phyloP scores from a whole-genome alignment of 2,888 invertebrate species.

The Drosophila atroscutellata region DNA sequence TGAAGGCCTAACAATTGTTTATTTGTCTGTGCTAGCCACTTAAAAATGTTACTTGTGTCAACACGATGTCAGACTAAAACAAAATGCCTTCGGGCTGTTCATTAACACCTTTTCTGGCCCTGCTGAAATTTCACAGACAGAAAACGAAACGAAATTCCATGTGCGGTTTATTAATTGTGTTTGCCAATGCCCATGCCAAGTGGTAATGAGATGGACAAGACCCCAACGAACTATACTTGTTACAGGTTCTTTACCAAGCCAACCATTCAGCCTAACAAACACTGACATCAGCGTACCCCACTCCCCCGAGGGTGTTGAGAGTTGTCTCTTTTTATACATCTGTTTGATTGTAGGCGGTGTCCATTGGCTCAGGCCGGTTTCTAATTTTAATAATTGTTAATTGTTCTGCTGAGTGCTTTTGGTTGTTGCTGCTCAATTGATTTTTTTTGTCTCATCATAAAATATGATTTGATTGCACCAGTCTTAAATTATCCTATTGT shows the following conservation, averaged over 20 bases:
- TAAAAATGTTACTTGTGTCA: slow-evolving; percentile 72
- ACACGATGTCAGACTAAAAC: slow-evolving; percentile 70
- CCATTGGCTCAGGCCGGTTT: slow-evolving; percentile 60
- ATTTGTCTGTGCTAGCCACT: slow-evolving; percentile 56
- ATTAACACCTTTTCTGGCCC: slow-evolving; percentile 71
- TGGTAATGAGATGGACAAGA: slow-evolving; percentile 70
- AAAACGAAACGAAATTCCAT: slow-evolving; percentile 65
- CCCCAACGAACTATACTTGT: slow-evolving; percentile 50
- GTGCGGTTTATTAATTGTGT: slow-evolving; percentile 77
- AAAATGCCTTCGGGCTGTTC: slow-evolving; percentile 72
- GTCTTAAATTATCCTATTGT: neutral
- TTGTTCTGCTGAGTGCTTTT: slow-evolving; percentile 64
- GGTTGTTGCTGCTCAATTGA: slow-evolving; percentile 40
- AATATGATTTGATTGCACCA: neutral
- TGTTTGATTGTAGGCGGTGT: slow-evolving; percentile 44
- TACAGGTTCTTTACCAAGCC: slow-evolving; percentile 63
- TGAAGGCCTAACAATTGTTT: slow-evolving; percentile 65
- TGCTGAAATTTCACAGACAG: slow-evolving; percentile 49
- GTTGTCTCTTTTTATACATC: slow-evolving; percentile 23
- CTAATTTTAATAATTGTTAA: slow-evolving; percentile 71
- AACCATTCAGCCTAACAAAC: slow-evolving; percentile 48
- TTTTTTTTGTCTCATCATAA: slow-evolving; percentile 10
- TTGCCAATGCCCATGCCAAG: slow-evolving; percentile 62
- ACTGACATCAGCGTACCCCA: slow-evolving; percentile 45
- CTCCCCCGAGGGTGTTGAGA: slow-evolving; percentile 10